Base-by-base conservation (phyloP, 2,797 vertebrate genomes). In the Semotilus atromaculatus region DNA sequence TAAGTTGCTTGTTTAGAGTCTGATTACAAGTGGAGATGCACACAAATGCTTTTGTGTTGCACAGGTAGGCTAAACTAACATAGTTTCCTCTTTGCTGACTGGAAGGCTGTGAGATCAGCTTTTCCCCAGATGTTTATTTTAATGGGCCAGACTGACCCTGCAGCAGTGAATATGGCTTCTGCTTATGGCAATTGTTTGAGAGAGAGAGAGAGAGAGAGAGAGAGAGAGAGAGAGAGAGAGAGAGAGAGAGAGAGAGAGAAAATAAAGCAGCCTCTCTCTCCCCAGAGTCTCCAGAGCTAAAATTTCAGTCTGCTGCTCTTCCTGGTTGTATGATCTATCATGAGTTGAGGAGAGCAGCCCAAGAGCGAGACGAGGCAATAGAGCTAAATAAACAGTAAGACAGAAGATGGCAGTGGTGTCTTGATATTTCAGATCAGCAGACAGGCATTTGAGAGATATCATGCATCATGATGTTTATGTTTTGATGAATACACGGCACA, bases 381-480 rank as follows among this genome's bases (percentile, higher is more conserved):
- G 45, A 48, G 73, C 26, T 38, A 86, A 81, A 86, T 70, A 86
- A 82, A 86, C 60, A 87, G 80, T 18, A 82, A 88, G 90, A 94
- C 94, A 94, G 94, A 93, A 94, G 93, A 91, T 94, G 94, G 94
- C 94, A 94, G 92, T 95, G 93, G 92, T 92, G 94, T 86, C 82
- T 90, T 92, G 88, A 82, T 89, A 62, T 67, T 67, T 80, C 29
- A 80, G 77, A 80, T 66, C 40, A 23, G 19, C 71, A 70, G 64
- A 67, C 34, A 66, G 19, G 40, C 6, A 6, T 67, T 23, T 53
- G 55, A 38, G 45, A 72, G 72, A 9, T 16, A 26, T 5, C 26
- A 31, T 79, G 16, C 26, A 34, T 67, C 43, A n/a, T 67, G 60
- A 66, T 23, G 19, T 23, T 67, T 80, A 31, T 36, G 34, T 66